A percentile compares a stretch with the other conserved stretches of the same genome.
Evolutionary conservation across 1,140 invertebrate genomes (phyloP).

Genomic region (Papilio xuthus): DNA sequence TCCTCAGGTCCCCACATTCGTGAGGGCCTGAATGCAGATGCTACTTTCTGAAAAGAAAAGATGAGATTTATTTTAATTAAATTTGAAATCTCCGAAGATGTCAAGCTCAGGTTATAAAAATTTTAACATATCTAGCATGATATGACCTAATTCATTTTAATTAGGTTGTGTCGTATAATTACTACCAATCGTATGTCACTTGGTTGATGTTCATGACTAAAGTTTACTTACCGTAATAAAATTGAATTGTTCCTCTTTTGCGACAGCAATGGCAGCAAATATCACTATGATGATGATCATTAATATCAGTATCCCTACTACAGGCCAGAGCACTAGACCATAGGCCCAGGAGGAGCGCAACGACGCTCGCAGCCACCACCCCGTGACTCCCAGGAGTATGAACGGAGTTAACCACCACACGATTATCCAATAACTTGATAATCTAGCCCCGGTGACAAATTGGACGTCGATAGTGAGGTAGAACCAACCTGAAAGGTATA

Average conservation of each 20-base stretch:
- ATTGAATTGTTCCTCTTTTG: constrained; percentile 76
- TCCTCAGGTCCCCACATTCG: constrained; percentile 76
- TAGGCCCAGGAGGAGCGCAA: constrained; percentile 56
- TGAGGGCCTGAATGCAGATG: constrained; percentile 70
- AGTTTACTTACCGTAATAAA: constrained; percentile 61
- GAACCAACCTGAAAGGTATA: constrained; percentile 63
- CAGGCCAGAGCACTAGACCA: constrained; percentile 61
- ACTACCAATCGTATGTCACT: background rate
- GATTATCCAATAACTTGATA: constrained; percentile 63
- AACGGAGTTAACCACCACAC: constrained; percentile 65
- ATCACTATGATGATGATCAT: constrained; percentile 68
- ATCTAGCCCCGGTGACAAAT: constrained; percentile 66
- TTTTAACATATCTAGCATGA: background rate
- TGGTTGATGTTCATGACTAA: constrained; percentile 3
- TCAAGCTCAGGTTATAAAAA: background rate
- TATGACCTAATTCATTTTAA: background rate
- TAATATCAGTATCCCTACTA: constrained; percentile 60
- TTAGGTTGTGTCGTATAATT: background rate
- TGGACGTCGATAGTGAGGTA: constrained; percentile 69
- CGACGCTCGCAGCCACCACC: constrained; percentile 68
- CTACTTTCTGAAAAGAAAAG: constrained; percentile 67
- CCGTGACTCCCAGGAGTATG: constrained; percentile 62
- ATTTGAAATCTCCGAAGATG: too few relatives aligned
- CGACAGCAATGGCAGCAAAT: constrained; percentile 68
- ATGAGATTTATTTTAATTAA: background rate